Base-by-base conservation (phyloP, 2,113 vertebrate genomes). In the Leuciscus idus region DNA sequence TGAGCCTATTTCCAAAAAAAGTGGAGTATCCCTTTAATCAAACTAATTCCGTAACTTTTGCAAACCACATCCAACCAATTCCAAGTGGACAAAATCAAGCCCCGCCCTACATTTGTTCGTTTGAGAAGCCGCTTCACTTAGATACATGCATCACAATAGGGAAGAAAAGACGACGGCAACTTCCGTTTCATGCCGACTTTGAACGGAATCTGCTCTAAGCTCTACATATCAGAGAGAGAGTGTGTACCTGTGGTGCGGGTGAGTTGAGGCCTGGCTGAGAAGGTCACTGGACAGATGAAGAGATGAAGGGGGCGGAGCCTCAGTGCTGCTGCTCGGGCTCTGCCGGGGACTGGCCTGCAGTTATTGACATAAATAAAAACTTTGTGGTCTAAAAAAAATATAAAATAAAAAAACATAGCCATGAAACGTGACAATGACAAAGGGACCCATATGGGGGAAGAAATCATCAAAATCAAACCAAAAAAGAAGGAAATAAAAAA, bases 311-410 rank as follows among this genome's bases (percentile, higher is more conserved):
- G 93, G 83, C 48, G 77, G 91, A 93, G 83, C 90, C 90, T 97
- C 96, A 96, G 87, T 97, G 95, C 92, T 81, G 94, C 76, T 82
- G 77, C 91, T 96, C 94, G 74, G 95, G 94, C 93, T 97, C 96
- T 89, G 91, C 73, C 89, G 95, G 94, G 85, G 94, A 95, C 90
- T 95, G 95, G 94, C 97, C 98, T 99, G 98, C 94, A 97, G 97
- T 97, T 96, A 98, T 97, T 84, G 97, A 98, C 96, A 98, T 95
- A 98, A 99, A 99, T 96, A 97, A 97, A 98, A 97, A 97, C 97
- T 97, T 97, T 96, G 97, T 97, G 95, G 96, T 97, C 96, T 96
- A 97, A 97, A 94, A 91, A 90, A 93, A 95, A 94, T 70, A 82
- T 55, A 82, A 59, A 87, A 87, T 91, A 82, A 85, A 62, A 77